These are phyloP conservation scores for Dromiciops gliroides DNA, from an alignment of 2,113 vertebrate genomes.

Conservation along the genomic window DNA sequence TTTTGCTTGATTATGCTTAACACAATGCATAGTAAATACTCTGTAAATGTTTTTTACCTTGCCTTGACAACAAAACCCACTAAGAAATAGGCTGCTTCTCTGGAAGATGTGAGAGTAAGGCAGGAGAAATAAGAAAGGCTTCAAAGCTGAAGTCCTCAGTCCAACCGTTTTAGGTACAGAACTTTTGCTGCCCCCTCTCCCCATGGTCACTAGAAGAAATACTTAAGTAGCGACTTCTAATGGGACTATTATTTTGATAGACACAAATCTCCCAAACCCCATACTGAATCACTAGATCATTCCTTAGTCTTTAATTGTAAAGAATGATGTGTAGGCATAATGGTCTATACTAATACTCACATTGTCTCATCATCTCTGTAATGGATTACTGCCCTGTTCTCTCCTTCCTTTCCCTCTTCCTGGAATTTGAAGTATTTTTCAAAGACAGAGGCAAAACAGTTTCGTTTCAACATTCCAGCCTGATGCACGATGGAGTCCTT, in stretches of 20 bases:
- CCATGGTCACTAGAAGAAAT: neutral
- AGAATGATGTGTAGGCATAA: neutral
- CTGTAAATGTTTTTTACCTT: neutral
- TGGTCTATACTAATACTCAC: slow-evolving; percentile 85
- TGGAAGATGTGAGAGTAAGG: neutral
- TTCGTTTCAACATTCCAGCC: slow-evolving; percentile 96
- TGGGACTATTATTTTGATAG: neutral
- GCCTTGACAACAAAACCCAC: neutral
- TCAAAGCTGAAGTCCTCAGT: no score
- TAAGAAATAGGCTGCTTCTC: neutral
- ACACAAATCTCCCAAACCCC: neutral
- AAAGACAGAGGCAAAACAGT: slow-evolving; percentile 98
- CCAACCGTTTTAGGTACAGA: no score
- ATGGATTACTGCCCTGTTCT: slow-evolving; percentile 96
- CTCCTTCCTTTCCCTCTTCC: slow-evolving; percentile 97
- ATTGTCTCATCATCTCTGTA: slow-evolving; percentile 99
- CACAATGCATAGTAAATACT: neutral
- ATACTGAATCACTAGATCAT: neutral
- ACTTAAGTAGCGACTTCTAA: neutral
- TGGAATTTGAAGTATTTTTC: slow-evolving; percentile 99
- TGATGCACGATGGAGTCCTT: slow-evolving; percentile 94
- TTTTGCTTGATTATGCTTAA: neutral
- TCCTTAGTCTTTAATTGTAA: neutral
- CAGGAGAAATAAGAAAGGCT: neutral
- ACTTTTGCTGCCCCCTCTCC: no score